Conservation (phyloP, 2,888 invertebrate species). For the Pimpla rufipes region DNA sequence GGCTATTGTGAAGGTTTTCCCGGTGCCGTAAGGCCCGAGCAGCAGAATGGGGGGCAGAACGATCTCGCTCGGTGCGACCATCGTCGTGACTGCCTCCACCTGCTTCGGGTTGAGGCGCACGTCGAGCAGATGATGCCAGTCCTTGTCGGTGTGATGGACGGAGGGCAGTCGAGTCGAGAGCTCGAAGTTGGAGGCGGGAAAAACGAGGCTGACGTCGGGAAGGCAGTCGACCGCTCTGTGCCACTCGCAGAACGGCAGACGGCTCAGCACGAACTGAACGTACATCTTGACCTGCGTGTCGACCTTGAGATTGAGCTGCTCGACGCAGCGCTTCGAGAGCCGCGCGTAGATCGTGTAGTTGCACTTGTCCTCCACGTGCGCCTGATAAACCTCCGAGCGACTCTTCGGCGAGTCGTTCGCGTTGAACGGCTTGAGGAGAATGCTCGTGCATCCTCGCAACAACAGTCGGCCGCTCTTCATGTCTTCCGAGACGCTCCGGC, state of each 20-base stretch:
- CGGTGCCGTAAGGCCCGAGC: constrained; percentile 94
- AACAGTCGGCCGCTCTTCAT: constrained; percentile 93
- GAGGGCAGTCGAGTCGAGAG: constrained; percentile 65
- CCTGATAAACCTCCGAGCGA: constrained; percentile 87
- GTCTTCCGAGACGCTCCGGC: constrained; percentile 92
- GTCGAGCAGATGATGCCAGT: constrained; percentile 89
- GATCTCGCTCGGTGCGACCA: constrained; percentile 89
- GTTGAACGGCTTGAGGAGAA: constrained; percentile 86
- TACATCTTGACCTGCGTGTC: constrained; percentile 90
- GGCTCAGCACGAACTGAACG: constrained; percentile 93
- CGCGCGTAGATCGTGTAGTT: constrained; percentile 92
- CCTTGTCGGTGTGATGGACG: constrained; percentile 64
- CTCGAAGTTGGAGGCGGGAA: constrained; percentile 86
- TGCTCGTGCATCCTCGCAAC: constrained; percentile 91
- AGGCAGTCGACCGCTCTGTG: constrained; percentile 93
- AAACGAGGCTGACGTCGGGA: constrained; percentile 90
- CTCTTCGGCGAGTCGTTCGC: constrained; percentile 52
- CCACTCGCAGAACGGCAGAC: constrained; percentile 94
- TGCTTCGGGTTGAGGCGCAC: constrained; percentile 91
- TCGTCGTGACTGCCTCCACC: constrained; percentile 92
- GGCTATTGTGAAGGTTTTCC: constrained; percentile 94
- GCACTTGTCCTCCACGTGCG: constrained; percentile 92
- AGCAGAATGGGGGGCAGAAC: constrained; percentile 90
- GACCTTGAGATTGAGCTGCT: constrained; percentile 87
- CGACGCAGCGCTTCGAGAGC: constrained; percentile 89